Evolutionary conservation across 2,888 invertebrate species (phyloP).

Genomic region (Ypsolopha scabrella): DNA sequence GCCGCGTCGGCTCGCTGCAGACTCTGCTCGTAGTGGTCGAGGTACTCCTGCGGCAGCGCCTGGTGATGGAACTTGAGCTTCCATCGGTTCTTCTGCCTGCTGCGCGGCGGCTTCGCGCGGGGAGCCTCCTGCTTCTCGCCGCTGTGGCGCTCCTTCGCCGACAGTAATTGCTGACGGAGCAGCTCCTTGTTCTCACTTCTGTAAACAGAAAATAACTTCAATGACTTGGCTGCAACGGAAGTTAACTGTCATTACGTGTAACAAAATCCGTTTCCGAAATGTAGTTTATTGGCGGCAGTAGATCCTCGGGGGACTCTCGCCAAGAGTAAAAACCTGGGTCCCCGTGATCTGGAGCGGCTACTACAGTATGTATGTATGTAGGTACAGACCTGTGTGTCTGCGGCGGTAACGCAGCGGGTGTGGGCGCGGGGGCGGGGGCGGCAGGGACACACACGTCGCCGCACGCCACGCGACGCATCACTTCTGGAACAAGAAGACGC

Average conservation of each 20-base stretch:
- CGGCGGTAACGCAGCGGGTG: constrained; percentile 13
- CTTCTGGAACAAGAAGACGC: constrained; percentile 46
- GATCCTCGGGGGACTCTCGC: too few relatives aligned
- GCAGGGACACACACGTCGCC: constrained; percentile 56
- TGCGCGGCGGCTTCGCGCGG: constrained; percentile 44
- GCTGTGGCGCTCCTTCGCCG: constrained; percentile 42
- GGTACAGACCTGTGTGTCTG: neutral
- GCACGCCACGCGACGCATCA: constrained; percentile 64
- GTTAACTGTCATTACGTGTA: neutral
- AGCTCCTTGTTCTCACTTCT: constrained; percentile 60
- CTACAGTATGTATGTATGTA: neutral
- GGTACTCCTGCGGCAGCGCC: constrained; percentile 81
- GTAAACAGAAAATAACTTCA: constrained; percentile 18
- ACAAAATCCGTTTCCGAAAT: neutral
- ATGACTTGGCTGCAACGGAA: neutral
- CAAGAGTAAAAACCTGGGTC: too few relatives aligned
- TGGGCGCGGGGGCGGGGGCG: constrained; percentile 26
- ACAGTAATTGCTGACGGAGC: constrained; percentile 52
- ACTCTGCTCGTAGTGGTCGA: constrained; percentile 83
- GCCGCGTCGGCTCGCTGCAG: constrained; percentile 64
- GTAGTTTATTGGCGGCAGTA: too few relatives aligned
- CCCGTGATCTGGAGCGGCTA: too few relatives aligned
- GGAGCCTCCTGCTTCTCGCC: constrained; percentile 23
- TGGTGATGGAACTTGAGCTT: constrained; percentile 86
- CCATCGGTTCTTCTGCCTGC: constrained; percentile 75